Base-by-base conservation (phyloP, 2,888 invertebrate species). In the Lepeophtheirus nordmannii region DNA sequence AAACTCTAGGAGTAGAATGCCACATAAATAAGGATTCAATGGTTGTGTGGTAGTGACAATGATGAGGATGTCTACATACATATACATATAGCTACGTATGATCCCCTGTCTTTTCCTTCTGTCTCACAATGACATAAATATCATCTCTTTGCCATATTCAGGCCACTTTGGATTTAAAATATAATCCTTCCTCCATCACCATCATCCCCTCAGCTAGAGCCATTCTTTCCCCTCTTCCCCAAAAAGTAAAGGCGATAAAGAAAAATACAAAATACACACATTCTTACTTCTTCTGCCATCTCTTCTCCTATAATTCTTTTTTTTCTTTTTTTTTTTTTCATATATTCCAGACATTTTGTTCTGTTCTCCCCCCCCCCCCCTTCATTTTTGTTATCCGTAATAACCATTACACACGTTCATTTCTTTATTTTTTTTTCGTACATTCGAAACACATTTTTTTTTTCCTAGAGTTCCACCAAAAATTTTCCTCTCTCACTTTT, bases 371-470 rank as follows among this genome's bases (percentile, higher is more conserved):
- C 17, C 17, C 2, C 17, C 17, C 53, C 17, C 17, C 8, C 17
- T 46, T 17, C 17, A 5, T 46, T 46, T 46, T 46, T 46, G 53
- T 46, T 46, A 46, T 46, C 53, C 53, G 53, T 46, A 46, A 46
- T 46, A 46, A 46, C 53, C 53, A 46, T 46, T 46, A 46, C 53
- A 46, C 53, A 46, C 53, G 53, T 46, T 46, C 53, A 46, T n/a
- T 46, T 46, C 53, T 46, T 46, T 5, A 14, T 46, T 17, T 17
- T 46, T 46, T 46, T 46, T 46, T 8, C 53, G 53, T 46, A 46
- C 53, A 46, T 46, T 46, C 53, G 53, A 46, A 46, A 46, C 53
- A 46, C 53, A 46, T 46, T 46, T 46, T 17, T 46, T 46, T 46
- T 17, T 46, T 46, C 17, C 53, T 46, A n/a, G 14, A 14, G n/a